A percentile compares a stretch with the other conserved stretches of the same genome.
These are phyloP conservation scores for Alloplasta piceator DNA, from an alignment of 2,888 invertebrate genomes.

Conservation along the genomic window DNA sequence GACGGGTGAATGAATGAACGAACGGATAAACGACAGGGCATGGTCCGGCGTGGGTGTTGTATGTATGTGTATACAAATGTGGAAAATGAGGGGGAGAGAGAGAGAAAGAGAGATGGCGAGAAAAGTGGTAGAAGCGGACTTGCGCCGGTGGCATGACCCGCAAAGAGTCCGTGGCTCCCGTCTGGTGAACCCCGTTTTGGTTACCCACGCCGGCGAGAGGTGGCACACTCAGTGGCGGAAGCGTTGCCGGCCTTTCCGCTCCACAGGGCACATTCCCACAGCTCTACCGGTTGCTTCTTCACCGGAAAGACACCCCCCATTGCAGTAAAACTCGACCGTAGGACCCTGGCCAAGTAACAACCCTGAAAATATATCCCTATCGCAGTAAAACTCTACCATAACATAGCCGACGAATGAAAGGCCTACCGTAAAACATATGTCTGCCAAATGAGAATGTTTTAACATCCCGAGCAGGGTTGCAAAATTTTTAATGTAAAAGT, in stretches of 20 bases:
- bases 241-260: constrained; percentile 63
- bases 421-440: too few species aligned
- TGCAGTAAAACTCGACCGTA: too few species aligned
- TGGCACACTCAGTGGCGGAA: constrained; percentile 53
- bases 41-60: neutral
- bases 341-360: too few species aligned
- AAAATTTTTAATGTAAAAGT: too few species aligned
- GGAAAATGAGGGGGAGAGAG: neutral
- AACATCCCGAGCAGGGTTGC: too few species aligned
- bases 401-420: too few species aligned
- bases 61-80: neutral
- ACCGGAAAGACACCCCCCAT: too few species aligned
- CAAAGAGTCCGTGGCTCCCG: constrained; percentile 60
- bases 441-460: too few species aligned
- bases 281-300: too few species aligned
- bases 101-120: constrained; percentile 45
- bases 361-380: too few species aligned
- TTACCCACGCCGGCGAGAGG: constrained; percentile 33
- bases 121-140: constrained; percentile 71
- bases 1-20: constrained; percentile 74
- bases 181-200: constrained; percentile 53
- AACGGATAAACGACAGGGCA: constrained; percentile 70
- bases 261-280: neutral
- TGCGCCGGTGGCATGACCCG: constrained; percentile 71
- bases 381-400: too few species aligned